These are phyloP conservation scores for Hydrocynus forskahlii DNA, from an alignment of 2,797 vertebrate species.

Conservation along the genomic window DNA sequence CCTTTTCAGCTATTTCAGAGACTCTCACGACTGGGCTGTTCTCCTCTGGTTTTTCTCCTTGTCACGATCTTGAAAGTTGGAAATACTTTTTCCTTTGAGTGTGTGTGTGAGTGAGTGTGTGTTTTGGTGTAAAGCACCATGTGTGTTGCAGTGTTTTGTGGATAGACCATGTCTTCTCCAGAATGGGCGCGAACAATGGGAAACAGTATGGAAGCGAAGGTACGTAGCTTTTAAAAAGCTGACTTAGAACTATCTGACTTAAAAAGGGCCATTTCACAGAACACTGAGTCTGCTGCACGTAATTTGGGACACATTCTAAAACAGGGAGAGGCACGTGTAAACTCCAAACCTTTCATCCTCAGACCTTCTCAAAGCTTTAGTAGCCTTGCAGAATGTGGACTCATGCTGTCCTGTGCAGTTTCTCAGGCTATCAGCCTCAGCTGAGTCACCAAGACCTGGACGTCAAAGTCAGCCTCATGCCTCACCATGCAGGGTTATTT, in stretches of 20 bases:
- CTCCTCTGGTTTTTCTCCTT: not conserved
- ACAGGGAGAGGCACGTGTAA: not conserved
- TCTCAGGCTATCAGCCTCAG: too few relatives aligned
- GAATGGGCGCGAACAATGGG: constrained; percentile 98
- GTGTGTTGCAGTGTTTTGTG: constrained; percentile 58
- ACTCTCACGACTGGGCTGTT: not conserved
- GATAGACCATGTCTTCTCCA: constrained; percentile 89
- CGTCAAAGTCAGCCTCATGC: not conserved
- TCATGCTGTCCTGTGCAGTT: too few relatives aligned
- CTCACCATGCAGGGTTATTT: not conserved
- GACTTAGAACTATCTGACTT: not conserved
- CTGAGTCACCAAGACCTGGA: too few relatives aligned
- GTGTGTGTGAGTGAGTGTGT: not conserved
- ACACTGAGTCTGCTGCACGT: not conserved
- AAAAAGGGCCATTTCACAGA: not conserved
- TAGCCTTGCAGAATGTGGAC: not conserved
- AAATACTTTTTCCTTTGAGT: not conserved
- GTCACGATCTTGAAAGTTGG: not conserved
- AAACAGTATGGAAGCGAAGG: constrained; percentile 97
- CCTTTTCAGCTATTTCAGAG: not conserved
- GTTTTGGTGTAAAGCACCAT: constrained; percentile 43
- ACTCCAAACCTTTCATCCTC: not conserved
- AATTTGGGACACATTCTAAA: not conserved
- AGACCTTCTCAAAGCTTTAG: not conserved
- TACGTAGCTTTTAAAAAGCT: constrained; percentile 72